Base-by-base conservation (phyloP, 2,113 vertebrate species). In the Notechis scutatus region DNA sequence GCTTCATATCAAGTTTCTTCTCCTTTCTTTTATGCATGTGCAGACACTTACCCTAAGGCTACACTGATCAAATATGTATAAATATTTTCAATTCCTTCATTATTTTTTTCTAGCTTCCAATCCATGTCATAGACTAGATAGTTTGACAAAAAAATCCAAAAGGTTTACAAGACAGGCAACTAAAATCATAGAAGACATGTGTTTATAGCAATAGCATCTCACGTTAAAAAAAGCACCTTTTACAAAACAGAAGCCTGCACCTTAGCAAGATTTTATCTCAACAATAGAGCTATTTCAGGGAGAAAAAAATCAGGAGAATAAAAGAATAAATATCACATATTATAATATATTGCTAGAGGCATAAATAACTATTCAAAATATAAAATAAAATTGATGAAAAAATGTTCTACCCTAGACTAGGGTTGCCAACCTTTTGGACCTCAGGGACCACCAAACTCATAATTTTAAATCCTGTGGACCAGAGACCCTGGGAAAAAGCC, bases 311-410 rank as follows among this genome's bases (percentile, higher is more conserved):
- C 89, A 94, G 90, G 11, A 93, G 95, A 56, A 91, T 54, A 85
- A 45, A 94, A 92, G 10, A 95, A 93, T 90, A 85, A 93, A 93
- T 94, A 89, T 14, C 42, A n/a, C n/a, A n/a, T n/a, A n/a, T n/a
- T n/a, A n/a, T n/a, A 47, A 29, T 57, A 92, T 64, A 81, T 52
- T 4, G n/a, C 20, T 4, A 45, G 92, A 90, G 59, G 39, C 87
- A 85, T 9, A 91, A 95, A 93, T 91, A 95, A 90, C 93, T 94
- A 29, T 95, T 88, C 64, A 88, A 94, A 94, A 2, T 81, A 86
- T 2, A 89, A 64, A 95, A 57, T 20, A 94, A 23, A 93, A 56
- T 89, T 94, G 89, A 57, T 39, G 29, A 39, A n/a, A 24, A 91
- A 95, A 93, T 90, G 11, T 89, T 14, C 26, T 91, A 52, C 55